These are phyloP conservation scores for Macroramphosus scolopax DNA, from an alignment of 2,797 vertebrate genomes.

Conservation along the genomic window DNA sequence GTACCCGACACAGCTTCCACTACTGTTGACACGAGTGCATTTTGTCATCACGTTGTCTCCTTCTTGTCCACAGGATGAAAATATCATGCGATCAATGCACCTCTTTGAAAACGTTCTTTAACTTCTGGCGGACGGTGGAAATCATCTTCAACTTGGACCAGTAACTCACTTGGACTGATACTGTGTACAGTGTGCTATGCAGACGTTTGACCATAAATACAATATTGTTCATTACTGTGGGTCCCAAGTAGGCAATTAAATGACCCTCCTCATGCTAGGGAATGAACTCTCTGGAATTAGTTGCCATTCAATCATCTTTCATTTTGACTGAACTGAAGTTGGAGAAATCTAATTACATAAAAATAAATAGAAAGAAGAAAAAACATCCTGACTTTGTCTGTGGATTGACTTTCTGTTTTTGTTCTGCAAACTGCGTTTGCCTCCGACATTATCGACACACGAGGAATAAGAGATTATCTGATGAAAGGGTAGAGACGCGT, in stretches of 20 bases:
- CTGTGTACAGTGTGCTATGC: constrained; percentile 75
- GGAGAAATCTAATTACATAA: too few relatives aligned
- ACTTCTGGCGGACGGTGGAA: constrained; percentile 60
- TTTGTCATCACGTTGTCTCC: constrained; percentile 18
- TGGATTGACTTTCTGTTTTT: background rate
- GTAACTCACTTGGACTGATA: constrained; percentile 71
- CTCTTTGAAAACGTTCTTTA: constrained; percentile 99
- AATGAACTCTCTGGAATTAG: constrained; percentile 64
- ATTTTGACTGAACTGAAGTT: too few relatives aligned
- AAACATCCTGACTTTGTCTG: too few relatives aligned
- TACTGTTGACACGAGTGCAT: background rate
- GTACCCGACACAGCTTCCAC: background rate
- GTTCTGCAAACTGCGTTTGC: constrained; percentile 5
- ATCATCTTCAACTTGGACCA: too few relatives aligned
- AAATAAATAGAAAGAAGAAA: background rate
- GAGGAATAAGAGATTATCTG: background rate
- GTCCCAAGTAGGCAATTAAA: constrained; percentile 38
- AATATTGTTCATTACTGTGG: constrained; percentile 48
- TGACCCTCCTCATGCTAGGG: too few relatives aligned
- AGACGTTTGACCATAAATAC: constrained; percentile 60
- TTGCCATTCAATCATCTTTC: background rate
- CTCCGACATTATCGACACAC: constrained; percentile 1
- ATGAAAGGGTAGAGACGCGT: constrained; percentile 10
- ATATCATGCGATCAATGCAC: constrained; percentile 99
- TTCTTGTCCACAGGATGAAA: constrained; percentile 87